A percentile compares a stretch with the other conserved stretches of the same genome.
phyloP scores from a whole-genome alignment of 1,140 invertebrate species.

The Zeugodacus cucurbitae region DNA sequence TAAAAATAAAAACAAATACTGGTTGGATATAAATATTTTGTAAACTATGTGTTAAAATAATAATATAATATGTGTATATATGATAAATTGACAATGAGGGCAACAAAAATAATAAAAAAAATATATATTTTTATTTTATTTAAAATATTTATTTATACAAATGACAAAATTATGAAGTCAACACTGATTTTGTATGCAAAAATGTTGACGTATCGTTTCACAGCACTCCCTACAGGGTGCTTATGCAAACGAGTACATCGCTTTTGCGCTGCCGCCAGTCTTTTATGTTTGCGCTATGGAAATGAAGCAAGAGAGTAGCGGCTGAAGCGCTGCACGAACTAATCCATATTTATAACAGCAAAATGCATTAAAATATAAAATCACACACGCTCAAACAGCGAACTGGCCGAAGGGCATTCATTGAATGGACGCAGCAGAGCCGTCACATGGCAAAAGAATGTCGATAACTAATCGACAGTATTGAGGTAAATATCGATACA shows the following conservation, averaged over 20 bases:
- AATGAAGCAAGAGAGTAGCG: neutral
- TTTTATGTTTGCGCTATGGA: neutral
- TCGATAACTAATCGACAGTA: neutral
- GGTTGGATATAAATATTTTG: too few species aligned
- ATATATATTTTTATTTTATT: too few species aligned
- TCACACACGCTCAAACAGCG: neutral
- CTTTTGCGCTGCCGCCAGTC: neutral
- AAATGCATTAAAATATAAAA: constrained; percentile 12
- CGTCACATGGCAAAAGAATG: neutral
- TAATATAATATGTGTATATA: too few species aligned
- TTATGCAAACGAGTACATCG: neutral
- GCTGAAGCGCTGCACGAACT: neutral
- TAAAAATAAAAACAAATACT: too few species aligned
- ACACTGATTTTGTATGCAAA: too few species aligned
- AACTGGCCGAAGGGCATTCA: neutral
- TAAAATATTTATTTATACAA: too few species aligned
- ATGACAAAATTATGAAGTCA: too few species aligned
- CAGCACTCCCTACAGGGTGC: too few species aligned
- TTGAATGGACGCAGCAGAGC: neutral
- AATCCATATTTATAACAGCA: neutral
- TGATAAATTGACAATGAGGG: too few species aligned
- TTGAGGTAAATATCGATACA: neutral
- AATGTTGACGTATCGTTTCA: too few species aligned
- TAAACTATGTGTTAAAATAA: too few species aligned
- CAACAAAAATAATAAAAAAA: too few species aligned